Conservation (phyloP, 2,797 vertebrate species). For the Adelosebastes latens region DNA sequence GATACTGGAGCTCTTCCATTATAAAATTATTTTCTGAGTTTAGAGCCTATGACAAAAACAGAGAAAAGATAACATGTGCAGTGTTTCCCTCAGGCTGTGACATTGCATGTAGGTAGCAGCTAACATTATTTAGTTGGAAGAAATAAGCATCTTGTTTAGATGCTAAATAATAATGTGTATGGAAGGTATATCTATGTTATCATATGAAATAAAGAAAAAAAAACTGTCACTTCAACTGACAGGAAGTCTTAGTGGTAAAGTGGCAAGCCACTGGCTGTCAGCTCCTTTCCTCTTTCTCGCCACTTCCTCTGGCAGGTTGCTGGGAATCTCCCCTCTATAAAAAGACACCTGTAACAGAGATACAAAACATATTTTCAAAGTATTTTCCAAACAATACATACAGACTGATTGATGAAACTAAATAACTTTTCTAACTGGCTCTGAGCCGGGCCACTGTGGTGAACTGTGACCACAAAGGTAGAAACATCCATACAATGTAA, state of each 20-base stretch:
- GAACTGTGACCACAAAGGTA: neutral
- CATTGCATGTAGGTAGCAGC: neutral
- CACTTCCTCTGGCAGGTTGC: slow-evolving; percentile 87
- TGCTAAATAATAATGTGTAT: neutral
- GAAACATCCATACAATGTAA: neutral
- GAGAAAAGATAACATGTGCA: neutral
- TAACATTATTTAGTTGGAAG: neutral
- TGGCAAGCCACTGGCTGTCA: slow-evolving; percentile 91
- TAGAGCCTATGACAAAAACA: slow-evolving; percentile 47
- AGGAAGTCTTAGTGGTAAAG: slow-evolving; percentile 92
- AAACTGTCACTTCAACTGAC: slow-evolving; percentile 77
- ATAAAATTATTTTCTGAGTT: slow-evolving; percentile 63
- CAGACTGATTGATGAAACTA: neutral
- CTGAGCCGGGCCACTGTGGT: neutral
- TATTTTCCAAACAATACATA: neutral
- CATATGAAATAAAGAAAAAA: neutral
- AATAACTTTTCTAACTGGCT: neutral
- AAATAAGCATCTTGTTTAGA: neutral
- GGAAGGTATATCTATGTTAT: neutral
- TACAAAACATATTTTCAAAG: neutral
- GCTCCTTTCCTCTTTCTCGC: slow-evolving; percentile 86
- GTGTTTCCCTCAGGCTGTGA: neutral
- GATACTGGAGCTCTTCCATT: slow-evolving; percentile 73
- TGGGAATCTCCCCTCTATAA: slow-evolving; percentile 90
- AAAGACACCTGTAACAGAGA: slow-evolving; percentile 90